Evolutionary conservation across 2,113 vertebrate genomes (phyloP).

Genomic region (Mus musculus): DNA sequence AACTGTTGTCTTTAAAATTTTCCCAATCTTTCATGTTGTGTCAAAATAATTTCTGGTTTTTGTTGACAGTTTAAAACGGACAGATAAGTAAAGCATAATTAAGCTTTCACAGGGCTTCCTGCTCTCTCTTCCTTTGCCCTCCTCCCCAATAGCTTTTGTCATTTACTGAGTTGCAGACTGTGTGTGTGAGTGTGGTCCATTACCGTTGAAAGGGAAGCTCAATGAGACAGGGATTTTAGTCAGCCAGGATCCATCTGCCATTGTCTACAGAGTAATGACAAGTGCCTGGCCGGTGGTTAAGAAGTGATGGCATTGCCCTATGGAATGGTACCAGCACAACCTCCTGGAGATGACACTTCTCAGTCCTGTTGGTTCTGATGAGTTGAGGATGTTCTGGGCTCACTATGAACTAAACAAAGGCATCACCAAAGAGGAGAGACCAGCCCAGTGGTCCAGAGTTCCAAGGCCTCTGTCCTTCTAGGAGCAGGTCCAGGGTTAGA

Average conservation of each 20-base stretch:
- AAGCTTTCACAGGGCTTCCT: neutral
- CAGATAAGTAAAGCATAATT: neutral
- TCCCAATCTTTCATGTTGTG: neutral
- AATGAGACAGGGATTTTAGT: neutral
- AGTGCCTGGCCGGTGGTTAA: accelerated
- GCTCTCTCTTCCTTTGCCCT: neutral
- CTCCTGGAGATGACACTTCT: neutral
- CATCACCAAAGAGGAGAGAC: accelerated
- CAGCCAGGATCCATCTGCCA: too few relatives aligned
- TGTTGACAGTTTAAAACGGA: neutral
- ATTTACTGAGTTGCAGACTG: too few relatives aligned
- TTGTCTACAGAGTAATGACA: neutral
- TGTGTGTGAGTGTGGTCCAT: neutral
- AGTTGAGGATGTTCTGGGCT: accelerated
- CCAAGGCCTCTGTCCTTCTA: neutral
- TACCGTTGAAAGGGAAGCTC: neutral
- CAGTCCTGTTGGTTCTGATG: neutral
- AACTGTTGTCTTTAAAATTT: constrained; percentile 43
- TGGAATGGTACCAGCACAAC: accelerated
- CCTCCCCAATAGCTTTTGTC: too few relatives aligned
- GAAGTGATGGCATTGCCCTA: neutral
- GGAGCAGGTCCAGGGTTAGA: neutral
- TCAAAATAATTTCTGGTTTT: constrained; percentile 9
- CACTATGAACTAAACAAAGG: neutral
- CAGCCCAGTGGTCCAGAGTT: too few relatives aligned